phyloP scores from a whole-genome alignment of 2,113 vertebrate species.

The Athene noctua region DNA sequence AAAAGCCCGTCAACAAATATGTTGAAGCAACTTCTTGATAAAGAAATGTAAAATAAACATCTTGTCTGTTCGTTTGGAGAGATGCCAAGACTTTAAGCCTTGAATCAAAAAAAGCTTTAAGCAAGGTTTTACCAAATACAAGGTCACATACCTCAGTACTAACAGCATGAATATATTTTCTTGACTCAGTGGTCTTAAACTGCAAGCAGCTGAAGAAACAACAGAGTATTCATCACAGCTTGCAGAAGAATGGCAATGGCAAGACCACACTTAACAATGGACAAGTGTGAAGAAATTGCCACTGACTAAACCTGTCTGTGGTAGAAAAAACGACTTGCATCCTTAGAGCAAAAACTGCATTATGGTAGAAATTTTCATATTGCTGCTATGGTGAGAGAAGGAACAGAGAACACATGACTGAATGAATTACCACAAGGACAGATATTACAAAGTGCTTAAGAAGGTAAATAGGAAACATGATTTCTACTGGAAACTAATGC shows the following conservation, averaged over 20 bases:
- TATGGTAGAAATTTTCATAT: neutral
- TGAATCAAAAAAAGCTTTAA: neutral
- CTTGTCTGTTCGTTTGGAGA: neutral
- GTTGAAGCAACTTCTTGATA: neutral
- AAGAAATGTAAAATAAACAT: neutral
- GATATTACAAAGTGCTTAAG: neutral
- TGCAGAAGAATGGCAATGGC: neutral
- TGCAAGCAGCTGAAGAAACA: neutral
- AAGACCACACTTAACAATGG: neutral
- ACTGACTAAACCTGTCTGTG: neutral
- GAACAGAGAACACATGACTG: neutral
- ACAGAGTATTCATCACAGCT: neutral
- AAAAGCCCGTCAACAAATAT: neutral
- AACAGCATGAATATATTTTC: neutral
- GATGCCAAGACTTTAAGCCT: neutral
- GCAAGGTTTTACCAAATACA: neutral
- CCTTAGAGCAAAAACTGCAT: neutral
- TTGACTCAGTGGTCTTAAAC: neutral
- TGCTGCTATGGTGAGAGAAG: neutral
- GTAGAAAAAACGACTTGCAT: neutral
- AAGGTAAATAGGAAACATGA: neutral
- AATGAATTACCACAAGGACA: neutral
- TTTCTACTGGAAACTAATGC: neutral
- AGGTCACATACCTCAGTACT: neutral
- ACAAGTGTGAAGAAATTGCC: neutral